A percentile compares a stretch with the other conserved stretches of the same genome.
phyloP scores from a whole-genome alignment of 2,113 vertebrate genomes.

The Tragelaphus scriptus region DNA sequence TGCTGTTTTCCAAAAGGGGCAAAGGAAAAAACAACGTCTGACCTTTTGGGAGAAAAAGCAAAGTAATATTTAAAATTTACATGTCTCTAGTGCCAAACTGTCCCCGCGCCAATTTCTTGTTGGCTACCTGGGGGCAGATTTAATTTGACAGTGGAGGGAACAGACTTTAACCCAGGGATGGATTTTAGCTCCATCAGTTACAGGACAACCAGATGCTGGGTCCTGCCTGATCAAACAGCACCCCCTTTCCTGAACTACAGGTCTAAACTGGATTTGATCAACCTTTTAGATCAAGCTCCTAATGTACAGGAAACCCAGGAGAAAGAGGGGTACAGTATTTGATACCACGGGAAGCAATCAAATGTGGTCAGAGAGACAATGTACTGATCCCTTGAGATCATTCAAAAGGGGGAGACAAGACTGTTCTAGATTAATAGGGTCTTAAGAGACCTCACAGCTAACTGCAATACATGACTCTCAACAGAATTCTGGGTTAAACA shows the following conservation, averaged over 20 bases:
- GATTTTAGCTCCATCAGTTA: background rate
- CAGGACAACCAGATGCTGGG: fast-evolving
- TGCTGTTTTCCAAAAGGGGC: background rate
- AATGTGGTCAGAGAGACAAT: background rate
- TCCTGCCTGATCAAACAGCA: background rate
- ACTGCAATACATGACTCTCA: background rate
- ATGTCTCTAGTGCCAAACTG: background rate
- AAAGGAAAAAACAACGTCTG: background rate
- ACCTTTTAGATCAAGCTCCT: background rate
- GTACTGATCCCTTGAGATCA: background rate
- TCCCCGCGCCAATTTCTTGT: background rate
- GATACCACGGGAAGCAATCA: background rate
- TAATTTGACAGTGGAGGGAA: background rate
- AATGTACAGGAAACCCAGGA: background rate
- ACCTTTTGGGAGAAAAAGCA: background rate
- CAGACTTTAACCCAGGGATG: background rate
- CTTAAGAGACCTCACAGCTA: background rate
- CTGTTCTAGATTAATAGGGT: background rate
- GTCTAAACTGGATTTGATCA: background rate
- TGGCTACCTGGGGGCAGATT: background rate
- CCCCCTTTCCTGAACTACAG: background rate
- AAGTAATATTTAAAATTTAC: background rate
- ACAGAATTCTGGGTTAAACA: background rate
- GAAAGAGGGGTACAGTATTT: background rate
- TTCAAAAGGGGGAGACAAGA: no score